Evolutionary conservation across 2,113 vertebrate species (phyloP).

Genomic region (Ifrita kowaldi): DNA sequence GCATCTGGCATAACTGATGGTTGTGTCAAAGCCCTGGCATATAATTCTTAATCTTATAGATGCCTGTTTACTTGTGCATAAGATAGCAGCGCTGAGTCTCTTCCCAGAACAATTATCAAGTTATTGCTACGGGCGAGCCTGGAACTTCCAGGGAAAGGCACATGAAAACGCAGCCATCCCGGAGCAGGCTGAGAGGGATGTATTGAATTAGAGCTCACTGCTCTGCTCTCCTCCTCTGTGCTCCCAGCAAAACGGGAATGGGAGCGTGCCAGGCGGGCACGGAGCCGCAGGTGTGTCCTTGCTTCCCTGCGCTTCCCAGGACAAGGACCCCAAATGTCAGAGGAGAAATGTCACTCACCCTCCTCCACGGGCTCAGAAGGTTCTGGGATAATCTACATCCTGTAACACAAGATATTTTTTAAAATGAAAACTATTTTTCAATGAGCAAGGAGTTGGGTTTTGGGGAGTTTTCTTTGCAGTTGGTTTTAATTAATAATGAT

Average conservation of each 20-base stretch:
- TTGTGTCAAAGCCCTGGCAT: constrained; percentile 75
- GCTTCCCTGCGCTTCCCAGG: neutral
- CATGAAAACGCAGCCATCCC: neutral
- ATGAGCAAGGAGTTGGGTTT: neutral
- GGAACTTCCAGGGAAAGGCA: neutral
- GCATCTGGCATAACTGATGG: constrained; percentile 80
- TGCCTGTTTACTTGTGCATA: constrained; percentile 67
- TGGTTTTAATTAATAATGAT: constrained; percentile 14
- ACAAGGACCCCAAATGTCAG: neutral
- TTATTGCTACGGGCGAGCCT: neutral
- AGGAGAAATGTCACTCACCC: neutral
- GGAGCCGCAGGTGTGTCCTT: neutral
- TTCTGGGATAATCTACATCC: neutral
- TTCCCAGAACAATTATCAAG: constrained; percentile 60
- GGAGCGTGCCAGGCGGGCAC: accelerated
- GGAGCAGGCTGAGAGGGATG: neutral
- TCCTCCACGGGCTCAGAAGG: neutral
- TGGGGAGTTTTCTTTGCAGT: accelerated
- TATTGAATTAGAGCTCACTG: neutral
- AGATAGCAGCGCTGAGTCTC: constrained; percentile 49
- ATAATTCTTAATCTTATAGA: constrained; percentile 72
- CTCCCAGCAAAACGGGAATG: neutral
- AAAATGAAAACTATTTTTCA: neutral
- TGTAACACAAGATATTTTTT: neutral
- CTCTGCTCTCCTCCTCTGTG: neutral